These are phyloP conservation scores for Epinotia bilunana DNA, from an alignment of 2,888 invertebrate species.

Conservation along the genomic window DNA sequence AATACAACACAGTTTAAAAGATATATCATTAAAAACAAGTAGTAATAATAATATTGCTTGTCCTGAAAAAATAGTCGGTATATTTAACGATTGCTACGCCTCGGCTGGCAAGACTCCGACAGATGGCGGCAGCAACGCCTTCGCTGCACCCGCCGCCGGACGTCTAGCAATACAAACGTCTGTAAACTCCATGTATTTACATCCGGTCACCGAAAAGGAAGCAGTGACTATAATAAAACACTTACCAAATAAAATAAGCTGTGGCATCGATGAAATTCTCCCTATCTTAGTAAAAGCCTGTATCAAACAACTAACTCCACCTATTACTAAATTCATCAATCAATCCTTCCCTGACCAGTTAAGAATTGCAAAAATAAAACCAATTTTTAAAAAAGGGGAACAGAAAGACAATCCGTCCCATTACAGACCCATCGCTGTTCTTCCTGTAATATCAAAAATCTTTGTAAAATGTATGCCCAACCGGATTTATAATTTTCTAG, in stretches of 20 bases:
- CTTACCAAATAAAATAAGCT: neutral
- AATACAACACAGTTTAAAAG: neutral
- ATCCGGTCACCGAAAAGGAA: neutral
- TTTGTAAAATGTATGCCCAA: too few relatives aligned
- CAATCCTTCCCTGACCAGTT: neutral
- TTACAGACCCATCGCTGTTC: too few relatives aligned
- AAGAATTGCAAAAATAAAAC: neutral
- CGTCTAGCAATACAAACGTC: neutral
- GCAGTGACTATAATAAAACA: neutral
- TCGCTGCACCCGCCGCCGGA: neutral
- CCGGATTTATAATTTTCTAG: too few relatives aligned
- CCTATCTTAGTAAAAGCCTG: too few relatives aligned
- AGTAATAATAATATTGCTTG: neutral
- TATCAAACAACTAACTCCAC: too few relatives aligned
- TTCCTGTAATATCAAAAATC: too few relatives aligned
- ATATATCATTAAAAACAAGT: neutral
- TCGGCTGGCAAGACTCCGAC: neutral
- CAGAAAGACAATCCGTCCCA: too few relatives aligned
- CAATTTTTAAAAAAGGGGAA: too few relatives aligned
- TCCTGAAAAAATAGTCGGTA: neutral
- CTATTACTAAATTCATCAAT: too few relatives aligned
- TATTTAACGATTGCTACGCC: neutral
- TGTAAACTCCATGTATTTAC: neutral
- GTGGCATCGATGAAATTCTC: neutral
- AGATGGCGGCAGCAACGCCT: neutral